Evolutionary conservation across 2,888 invertebrate genomes (phyloP).

Genomic region (Lepidocyrtinus sp.): DNA sequence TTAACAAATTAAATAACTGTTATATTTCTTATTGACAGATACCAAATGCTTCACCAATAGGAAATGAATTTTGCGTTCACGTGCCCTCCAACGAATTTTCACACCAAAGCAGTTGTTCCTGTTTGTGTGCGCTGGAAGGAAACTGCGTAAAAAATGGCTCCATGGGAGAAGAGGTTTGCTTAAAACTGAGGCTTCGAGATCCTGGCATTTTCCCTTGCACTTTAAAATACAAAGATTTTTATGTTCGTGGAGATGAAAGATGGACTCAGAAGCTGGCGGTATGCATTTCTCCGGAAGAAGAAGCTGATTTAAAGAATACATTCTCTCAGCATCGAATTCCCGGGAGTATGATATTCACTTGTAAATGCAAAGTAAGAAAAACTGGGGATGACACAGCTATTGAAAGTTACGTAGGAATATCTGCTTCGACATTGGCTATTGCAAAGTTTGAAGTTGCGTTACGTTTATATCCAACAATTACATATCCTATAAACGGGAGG

Average conservation of each 20-base stretch:
- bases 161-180: not conserved
- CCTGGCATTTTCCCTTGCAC: conserved; percentile 30
- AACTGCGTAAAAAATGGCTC: not conserved
- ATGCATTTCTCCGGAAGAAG: conserved; percentile 20
- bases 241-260: not conserved
- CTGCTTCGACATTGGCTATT: not conserved
- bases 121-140: not conserved
- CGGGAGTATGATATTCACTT: conserved; percentile 21
- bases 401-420: conserved; percentile 11
- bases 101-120: not conserved
- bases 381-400: conserved; percentile 20
- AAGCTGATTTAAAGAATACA: not conserved
- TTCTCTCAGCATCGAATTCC: not conserved
- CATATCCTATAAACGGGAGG: conserved; percentile 22
- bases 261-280: conserved; percentile 11
- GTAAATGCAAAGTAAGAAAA: conserved; percentile 9
- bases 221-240: conserved; percentile 15
- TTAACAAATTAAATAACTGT: not conserved
- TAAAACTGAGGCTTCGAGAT: conserved; percentile 18
- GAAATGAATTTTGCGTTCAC: not conserved
- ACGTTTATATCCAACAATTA: conserved; percentile 9
- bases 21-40: not conserved
- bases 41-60: not conserved
- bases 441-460: not conserved
- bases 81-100: not conserved